These are phyloP conservation scores for Minunthozetes semirufus DNA, from an alignment of 2,888 invertebrate species.

Conservation along the genomic window DNA sequence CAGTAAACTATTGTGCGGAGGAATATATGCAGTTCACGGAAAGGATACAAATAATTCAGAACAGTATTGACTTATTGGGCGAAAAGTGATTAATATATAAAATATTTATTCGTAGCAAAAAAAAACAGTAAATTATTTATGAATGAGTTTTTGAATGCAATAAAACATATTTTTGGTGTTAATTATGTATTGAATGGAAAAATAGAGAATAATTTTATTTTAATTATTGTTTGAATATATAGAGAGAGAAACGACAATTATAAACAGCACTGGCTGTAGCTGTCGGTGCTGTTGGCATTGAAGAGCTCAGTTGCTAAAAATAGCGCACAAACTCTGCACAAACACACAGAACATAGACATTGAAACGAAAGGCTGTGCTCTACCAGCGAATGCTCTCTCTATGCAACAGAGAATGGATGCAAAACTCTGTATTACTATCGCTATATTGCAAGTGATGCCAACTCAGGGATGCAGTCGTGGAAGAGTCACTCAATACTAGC, in stretches of 20 bases:
- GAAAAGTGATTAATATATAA: constrained; percentile 6
- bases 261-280: not conserved
- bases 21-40: not conserved
- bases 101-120: not conserved
- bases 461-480: not conserved
- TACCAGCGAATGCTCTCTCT: not conserved
- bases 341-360: not conserved
- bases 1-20: not conserved
- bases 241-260: not conserved
- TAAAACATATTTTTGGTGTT: not conserved
- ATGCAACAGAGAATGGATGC: not conserved
- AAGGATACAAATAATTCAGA: not conserved
- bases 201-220: too few species aligned
- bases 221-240: not conserved
- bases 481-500: not conserved
- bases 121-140: not conserved
- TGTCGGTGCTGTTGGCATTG: not conserved
- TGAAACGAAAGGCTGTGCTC: not conserved
- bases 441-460: not conserved
- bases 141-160: not conserved
- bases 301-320: not conserved
- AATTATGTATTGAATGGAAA: not conserved
- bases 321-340: not conserved
- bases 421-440: not conserved
- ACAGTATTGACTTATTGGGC: not conserved